phyloP scores from a whole-genome alignment of 2,113 vertebrate species.

The Chauna torquata region DNA sequence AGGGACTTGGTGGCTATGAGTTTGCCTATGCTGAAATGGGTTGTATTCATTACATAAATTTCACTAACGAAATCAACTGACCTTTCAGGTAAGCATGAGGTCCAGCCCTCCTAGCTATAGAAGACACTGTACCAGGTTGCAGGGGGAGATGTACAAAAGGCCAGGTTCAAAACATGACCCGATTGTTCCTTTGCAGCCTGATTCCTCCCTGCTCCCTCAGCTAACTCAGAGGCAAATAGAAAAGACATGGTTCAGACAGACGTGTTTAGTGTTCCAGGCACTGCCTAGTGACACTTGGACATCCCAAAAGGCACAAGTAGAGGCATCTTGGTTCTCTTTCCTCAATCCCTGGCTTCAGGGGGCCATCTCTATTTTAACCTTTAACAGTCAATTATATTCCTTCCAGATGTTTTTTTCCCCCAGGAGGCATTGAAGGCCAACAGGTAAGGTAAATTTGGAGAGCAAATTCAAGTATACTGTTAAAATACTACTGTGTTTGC shows the following conservation, averaged over 20 bases:
- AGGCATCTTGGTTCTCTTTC: slow-evolving; percentile 32
- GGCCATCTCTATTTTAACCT: slow-evolving; percentile 30
- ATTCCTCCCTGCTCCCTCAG: slow-evolving; percentile 24
- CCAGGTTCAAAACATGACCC: slow-evolving; percentile 29
- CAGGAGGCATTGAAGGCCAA: slow-evolving; percentile 37
- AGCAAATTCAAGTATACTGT: slow-evolving; percentile 12
- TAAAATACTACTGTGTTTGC: slow-evolving; percentile 29
- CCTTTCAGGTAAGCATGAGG: background rate
- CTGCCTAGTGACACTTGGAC: background rate
- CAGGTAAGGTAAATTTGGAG: slow-evolving; percentile 58
- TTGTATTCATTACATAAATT: background rate
- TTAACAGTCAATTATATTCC: slow-evolving; percentile 57
- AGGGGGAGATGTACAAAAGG: background rate
- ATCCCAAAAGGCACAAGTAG: background rate
- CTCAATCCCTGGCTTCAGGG: slow-evolving; percentile 19
- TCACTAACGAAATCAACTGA: background rate
- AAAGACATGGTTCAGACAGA: background rate
- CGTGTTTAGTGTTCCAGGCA: background rate
- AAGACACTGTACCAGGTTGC: background rate
- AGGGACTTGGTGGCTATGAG: background rate
- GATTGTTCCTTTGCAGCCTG: slow-evolving; percentile 33
- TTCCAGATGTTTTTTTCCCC: slow-evolving; percentile 61
- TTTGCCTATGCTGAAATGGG: background rate
- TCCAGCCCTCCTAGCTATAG: background rate
- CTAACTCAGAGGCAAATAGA: slow-evolving; percentile 8